Percentiles rank a stretch among this genome's conserved stretches.
Evolutionary conservation across 2,113 vertebrate genomes (phyloP).

Genomic region (Sminthopsis crassicaudata): DNA sequence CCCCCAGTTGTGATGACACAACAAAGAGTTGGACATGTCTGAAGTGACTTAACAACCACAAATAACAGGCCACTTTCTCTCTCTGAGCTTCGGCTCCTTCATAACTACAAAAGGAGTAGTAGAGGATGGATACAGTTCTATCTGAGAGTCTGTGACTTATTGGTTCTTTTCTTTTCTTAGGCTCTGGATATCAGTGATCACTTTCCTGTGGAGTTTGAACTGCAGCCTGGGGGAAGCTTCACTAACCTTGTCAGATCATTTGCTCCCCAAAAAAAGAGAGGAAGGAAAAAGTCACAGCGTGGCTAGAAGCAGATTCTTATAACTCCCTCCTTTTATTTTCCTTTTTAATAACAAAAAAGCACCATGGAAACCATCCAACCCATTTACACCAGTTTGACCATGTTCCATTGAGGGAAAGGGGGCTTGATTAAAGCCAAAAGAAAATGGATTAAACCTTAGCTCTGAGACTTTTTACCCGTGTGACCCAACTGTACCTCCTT

Average conservation of each 20-base stretch:
- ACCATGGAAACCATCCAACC: neutral
- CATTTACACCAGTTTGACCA: neutral
- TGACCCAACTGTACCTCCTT: neutral
- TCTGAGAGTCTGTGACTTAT: neutral
- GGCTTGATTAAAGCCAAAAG: neutral
- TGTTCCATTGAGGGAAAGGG: neutral
- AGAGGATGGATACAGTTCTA: neutral
- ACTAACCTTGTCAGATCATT: slow-evolving; percentile 70
- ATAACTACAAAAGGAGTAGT: neutral
- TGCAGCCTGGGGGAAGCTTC: slow-evolving; percentile 68
- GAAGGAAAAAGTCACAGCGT: slow-evolving; percentile 10
- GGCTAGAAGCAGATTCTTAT: slow-evolving; percentile 23
- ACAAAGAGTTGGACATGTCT: neutral
- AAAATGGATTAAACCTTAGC: neutral
- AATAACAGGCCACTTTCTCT: neutral
- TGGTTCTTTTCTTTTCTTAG: slow-evolving; percentile 72
- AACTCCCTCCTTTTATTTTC: neutral
- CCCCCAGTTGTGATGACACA: neutral
- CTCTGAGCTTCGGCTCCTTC: slow-evolving; percentile 4
- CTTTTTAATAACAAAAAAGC: neutral
- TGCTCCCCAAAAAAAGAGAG: slow-evolving; percentile 62
- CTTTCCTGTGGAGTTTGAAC: slow-evolving; percentile 87
- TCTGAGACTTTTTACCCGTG: neutral
- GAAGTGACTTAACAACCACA: neutral
- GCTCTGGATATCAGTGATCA: slow-evolving; percentile 89